Evolutionary conservation across 2,888 invertebrate genomes (phyloP).

Genomic region (Apomyelois bistriatella): DNA sequence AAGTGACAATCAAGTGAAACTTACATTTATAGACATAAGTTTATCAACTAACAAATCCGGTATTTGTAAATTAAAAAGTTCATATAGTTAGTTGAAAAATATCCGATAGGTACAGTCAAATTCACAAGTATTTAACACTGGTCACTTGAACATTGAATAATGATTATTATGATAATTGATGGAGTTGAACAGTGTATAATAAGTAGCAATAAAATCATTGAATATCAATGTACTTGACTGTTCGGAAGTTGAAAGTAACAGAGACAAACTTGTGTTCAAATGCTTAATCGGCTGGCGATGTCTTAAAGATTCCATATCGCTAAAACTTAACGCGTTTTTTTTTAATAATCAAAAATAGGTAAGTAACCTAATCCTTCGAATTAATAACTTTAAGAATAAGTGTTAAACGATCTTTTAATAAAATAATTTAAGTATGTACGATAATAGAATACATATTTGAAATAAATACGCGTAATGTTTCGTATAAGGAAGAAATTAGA

Average conservation of each 20-base stretch:
- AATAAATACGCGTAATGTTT: slow-evolving; percentile 1
- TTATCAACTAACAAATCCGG: slow-evolving; percentile 24
- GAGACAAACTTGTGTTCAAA: slow-evolving; percentile 62
- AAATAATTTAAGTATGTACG: too few relatives aligned
- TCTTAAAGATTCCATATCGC: slow-evolving; percentile 43
- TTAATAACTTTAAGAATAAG: too few relatives aligned
- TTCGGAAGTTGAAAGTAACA: slow-evolving; percentile 41
- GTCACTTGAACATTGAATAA: too few relatives aligned
- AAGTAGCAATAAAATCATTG: not conserved
- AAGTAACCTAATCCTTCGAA: too few relatives aligned
- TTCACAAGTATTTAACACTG: slow-evolving; percentile 5
- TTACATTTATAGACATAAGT: slow-evolving; percentile 55
- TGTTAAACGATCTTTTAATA: not conserved
- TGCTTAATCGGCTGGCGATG: slow-evolving; percentile 64
- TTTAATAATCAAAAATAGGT: slow-evolving; percentile 10
- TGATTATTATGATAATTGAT: too few relatives aligned
- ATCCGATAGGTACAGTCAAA: slow-evolving; percentile 41
- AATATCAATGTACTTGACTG: slow-evolving; percentile 7
- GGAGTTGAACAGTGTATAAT: not conserved
- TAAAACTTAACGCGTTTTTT: slow-evolving; percentile 27
- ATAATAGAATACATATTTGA: not conserved
- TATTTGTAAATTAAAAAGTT: not conserved
- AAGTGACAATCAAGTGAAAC: slow-evolving; percentile 69
- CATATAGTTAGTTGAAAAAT: slow-evolving; percentile 29
- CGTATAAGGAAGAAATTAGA: slow-evolving; percentile 20